Percentiles rank a stretch among this genome's conserved stretches.
phyloP scores from a whole-genome alignment of 2,113 vertebrate genomes.

The Erythrocercus mccallii region DNA sequence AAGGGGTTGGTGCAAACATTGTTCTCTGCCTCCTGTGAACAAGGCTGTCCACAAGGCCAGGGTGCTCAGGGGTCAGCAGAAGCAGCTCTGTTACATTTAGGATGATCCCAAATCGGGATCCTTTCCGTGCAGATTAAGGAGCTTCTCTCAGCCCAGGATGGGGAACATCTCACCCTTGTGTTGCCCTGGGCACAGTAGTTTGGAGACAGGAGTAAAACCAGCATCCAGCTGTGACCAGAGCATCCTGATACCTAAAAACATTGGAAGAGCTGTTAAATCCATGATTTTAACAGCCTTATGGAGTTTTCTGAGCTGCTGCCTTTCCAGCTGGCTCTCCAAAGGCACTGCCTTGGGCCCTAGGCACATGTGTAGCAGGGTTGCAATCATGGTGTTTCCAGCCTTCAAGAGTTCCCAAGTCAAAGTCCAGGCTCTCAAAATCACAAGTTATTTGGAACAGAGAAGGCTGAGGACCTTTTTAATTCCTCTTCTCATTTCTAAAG shows the following conservation, averaged over 20 bases:
- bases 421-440: background rate
- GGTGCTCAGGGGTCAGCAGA: background rate
- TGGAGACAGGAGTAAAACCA: background rate
- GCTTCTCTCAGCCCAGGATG: background rate
- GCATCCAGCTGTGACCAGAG: background rate
- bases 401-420: background rate
- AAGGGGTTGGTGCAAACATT: background rate
- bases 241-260: background rate
- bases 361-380: background rate
- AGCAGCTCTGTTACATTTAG: background rate
- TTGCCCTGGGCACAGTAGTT: background rate
- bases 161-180: background rate
- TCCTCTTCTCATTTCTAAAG: background rate
- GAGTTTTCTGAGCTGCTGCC: background rate
- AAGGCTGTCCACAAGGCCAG: background rate
- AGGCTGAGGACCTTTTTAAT: background rate
- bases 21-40: background rate
- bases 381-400: background rate
- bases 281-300: background rate
- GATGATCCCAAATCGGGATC: background rate
- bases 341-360: accelerated
- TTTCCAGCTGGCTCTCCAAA: background rate
- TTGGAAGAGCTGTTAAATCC: background rate
- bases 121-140: background rate
- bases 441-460: background rate